phyloP scores from a whole-genome alignment of 2,888 invertebrate genomes.

The Sepiola atlantica region DNA sequence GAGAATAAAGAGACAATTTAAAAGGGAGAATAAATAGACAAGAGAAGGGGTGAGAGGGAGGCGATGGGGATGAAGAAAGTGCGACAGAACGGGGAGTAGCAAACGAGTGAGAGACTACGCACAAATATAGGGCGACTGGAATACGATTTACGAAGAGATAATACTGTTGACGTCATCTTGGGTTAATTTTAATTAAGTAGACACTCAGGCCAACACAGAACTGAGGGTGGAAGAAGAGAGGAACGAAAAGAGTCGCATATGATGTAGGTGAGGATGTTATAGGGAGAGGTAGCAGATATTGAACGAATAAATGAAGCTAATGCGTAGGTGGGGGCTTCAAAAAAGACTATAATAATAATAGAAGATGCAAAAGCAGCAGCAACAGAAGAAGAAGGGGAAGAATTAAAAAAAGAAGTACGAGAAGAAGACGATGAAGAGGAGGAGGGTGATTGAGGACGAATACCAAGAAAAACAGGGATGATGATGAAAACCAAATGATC shows the following conservation, averaged over 20 bases:
- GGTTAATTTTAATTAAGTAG: conserved; percentile 8
- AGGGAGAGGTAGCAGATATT: background rate
- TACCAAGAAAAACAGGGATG: background rate
- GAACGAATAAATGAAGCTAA: no score
- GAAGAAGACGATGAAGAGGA: no score
- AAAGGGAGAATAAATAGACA: background rate
- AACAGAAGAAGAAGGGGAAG: background rate
- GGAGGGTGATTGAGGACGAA: background rate
- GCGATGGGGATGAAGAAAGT: no score
- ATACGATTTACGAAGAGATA: background rate
- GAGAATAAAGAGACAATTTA: background rate
- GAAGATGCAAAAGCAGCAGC: background rate
- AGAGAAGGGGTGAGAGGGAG: background rate
- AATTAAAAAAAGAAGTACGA: background rate
- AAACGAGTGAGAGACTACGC: no score
- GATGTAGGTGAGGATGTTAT: background rate
- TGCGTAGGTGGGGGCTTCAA: background rate
- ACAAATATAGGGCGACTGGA: background rate
- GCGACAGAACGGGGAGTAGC: no score
- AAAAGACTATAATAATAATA: background rate
- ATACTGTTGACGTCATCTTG: background rate
- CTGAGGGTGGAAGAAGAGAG: background rate
- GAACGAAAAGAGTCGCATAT: background rate
- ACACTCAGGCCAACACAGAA: background rate
- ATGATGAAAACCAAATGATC: background rate